A percentile compares a stretch with the other conserved stretches of the same genome.
Evolutionary conservation across 2,888 invertebrate genomes (phyloP).

Genomic region (Drosophila kokeensis): DNA sequence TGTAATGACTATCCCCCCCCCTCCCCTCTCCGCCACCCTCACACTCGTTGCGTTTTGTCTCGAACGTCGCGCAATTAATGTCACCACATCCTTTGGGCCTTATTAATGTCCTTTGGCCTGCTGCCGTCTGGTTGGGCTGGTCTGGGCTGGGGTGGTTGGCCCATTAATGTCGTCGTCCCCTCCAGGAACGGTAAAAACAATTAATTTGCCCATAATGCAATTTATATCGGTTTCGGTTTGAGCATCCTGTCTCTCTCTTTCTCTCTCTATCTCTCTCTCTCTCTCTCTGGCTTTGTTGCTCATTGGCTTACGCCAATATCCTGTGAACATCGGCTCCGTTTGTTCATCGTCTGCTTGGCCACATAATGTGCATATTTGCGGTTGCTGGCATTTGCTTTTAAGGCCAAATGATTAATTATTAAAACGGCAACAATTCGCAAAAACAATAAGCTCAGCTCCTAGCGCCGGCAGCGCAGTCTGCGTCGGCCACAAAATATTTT

Average conservation of each 20-base stretch:
- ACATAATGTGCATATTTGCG: conserved; percentile 61
- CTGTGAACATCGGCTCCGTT: conserved; percentile 10
- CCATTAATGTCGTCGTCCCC: conserved; percentile 67
- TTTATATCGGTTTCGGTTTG: conserved; percentile 74
- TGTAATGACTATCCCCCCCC: conserved; percentile 67
- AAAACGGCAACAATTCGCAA: conserved; percentile 54
- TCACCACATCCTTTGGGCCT: conserved; percentile 81
- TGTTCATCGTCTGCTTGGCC: conserved; percentile 31
- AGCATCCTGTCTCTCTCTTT: not conserved
- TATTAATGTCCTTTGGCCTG: conserved; percentile 76
- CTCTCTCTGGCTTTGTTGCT: not conserved
- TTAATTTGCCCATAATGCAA: conserved; percentile 81
- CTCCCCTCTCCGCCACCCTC: not conserved
- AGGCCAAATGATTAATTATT: conserved; percentile 77
- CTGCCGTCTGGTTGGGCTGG: conserved; percentile 26
- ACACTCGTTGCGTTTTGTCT: conserved; percentile 21
- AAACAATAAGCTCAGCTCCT: conserved; percentile 23
- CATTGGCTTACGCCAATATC: conserved; percentile 35
- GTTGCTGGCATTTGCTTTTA: conserved; percentile 51
- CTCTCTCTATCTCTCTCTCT: no score
- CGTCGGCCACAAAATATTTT: conserved; percentile 56
- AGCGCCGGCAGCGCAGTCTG: not conserved
- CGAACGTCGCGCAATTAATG: conserved; percentile 76
- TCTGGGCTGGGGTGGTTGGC: conserved; percentile 21
- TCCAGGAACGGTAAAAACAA: conserved; percentile 72